Base-by-base conservation (phyloP, 2,888 invertebrate species). In the Campopleginae sp. region DNA sequence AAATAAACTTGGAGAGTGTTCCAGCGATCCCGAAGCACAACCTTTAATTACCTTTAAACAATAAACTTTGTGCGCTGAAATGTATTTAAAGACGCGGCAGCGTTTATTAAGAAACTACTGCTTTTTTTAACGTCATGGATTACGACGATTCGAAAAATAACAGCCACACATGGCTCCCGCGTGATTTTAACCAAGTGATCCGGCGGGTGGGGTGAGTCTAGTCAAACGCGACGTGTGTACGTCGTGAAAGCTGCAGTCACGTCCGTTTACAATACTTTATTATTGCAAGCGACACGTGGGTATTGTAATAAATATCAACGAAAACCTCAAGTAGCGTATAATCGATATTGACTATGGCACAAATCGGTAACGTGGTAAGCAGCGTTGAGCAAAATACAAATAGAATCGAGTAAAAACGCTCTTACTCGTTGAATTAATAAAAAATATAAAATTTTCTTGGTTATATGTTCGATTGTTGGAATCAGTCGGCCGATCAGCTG, bases 401-500 rank as follows among this genome's bases (percentile, higher is more conserved):
- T 12, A 38, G 17, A 17, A 33, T 0, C 27, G 42, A 61, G 8
- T 27, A 61, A 51, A 23, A 65, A 66, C 44, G n/a, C n/a, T 48
- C 31, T 70, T 27, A 7, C n/a, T 8, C 65, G 23, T 33, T 19
- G 48, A 72, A 74, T 42, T 42, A 66, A 71, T 19, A 12, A 61
- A 42, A 17, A 63, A 14, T 14, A 14, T 5, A 12, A 27, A 27
- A 14, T 19, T 66, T 65, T 51, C 27, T 54, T 72, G 76, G 23
- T 48, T 66, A 54, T 51, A 72, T 14, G n/a, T 14, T 33, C 70
- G 70, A 48, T 70, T 51, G 74, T 61, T 61, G 31, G 61, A 19
- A 82, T 33, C 74, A 93, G 93, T 88, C 91, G 44, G 91, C 92
- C 14, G 90, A 93, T 88, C 91, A 93, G 78, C 84, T 93, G 70